Base-by-base conservation (phyloP, 2,113 vertebrate species). In the Lethenteron camtschaticum region DNA sequence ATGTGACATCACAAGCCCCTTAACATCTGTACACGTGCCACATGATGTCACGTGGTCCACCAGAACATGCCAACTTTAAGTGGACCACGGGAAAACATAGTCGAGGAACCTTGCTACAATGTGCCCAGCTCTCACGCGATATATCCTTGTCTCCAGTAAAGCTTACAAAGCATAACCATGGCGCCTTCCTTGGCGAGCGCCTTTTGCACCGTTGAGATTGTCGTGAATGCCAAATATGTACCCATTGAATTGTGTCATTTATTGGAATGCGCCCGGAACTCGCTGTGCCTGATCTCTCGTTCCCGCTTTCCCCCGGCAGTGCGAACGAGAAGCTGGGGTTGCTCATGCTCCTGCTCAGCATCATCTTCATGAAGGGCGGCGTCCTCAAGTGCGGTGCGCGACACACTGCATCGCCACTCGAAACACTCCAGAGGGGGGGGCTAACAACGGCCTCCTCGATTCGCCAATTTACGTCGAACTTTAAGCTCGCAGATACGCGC, bases 311-410 rank as follows among this genome's bases (percentile, higher is more conserved):
- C 41, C 41, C 41, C 41, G 41, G 41, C 41, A 41, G 41, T 41
- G 41, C 41, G 3, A 41, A 66, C n/a, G 10, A 66, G 9, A 94
- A 91, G 73, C 76, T 76, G 16, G 90, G 84, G 6, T 80, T 96
- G 1, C 86, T 96, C 68, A 82, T 85, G 1, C 76, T 85, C 56
- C 81, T 94, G 71, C 82, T 96, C 63, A 83, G 87, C 59, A 75
- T 91, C 55, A 82, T 92, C 55, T 96, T 91, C 73, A 95, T 92
- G 91, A 96, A 89, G 20, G 85, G 87, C 69, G 90, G 87, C 2
- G 77, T 72, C 0, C 80, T 82, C 55, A 87, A 83, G 78, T 89
- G 95, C 41, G 73, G 91, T 95, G 74, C 84, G 87, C 72, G 8
- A 11, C 56, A 41, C 18, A 13, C 2, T 63, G 59, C 13, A 63